phyloP scores from a whole-genome alignment of 2,888 invertebrate species.

The Chironomus riparius region DNA sequence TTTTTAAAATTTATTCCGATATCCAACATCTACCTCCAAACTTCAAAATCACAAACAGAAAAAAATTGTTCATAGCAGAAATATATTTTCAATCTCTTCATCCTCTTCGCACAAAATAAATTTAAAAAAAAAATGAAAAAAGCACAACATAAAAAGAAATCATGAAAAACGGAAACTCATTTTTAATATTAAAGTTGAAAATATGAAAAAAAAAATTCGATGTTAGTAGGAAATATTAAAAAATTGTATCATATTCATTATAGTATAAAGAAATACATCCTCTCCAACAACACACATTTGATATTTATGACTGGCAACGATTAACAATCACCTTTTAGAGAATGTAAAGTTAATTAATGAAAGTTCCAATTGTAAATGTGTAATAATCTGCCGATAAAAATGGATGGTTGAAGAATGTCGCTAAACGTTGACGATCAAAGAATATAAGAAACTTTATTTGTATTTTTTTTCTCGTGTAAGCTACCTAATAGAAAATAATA shows the following conservation, averaged over 20 bases:
- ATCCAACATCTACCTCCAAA: no score
- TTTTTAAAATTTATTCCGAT: no score
- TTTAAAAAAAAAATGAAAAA: not conserved
- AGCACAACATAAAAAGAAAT: not conserved
- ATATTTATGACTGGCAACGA: constrained; percentile 14
- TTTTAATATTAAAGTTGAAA: not conserved
- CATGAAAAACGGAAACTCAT: not conserved
- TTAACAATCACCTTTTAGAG: not conserved
- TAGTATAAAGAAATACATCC: not conserved
- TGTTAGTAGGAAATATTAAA: not conserved
- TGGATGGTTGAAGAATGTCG: not conserved
- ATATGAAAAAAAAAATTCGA: not conserved
- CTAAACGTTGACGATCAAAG: constrained; percentile 2
- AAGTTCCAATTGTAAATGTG: not conserved
- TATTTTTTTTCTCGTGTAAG: not conserved
- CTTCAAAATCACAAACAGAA: no score
- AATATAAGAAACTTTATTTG: not conserved
- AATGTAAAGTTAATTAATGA: not conserved
- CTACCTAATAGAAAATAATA: not conserved
- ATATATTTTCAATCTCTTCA: no score
- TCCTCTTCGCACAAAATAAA: not conserved
- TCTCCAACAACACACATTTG: not conserved
- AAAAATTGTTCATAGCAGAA: no score
- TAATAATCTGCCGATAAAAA: not conserved
- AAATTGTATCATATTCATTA: constrained; percentile 1